Conservation (phyloP, 2,797 vertebrate species). For the Silurus lanzhouensis region DNA sequence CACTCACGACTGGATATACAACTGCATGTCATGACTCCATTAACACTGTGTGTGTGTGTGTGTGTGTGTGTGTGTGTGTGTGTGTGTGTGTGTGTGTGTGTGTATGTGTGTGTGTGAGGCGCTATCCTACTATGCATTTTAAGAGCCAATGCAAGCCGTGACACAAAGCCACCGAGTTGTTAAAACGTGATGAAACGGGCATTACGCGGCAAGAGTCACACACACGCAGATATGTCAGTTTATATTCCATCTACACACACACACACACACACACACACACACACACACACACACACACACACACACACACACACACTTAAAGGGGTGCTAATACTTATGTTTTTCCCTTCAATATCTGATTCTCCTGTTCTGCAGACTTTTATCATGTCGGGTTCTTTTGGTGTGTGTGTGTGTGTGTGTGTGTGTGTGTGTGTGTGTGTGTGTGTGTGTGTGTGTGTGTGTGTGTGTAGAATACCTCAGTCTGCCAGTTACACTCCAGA, state of each 20-base stretch:
- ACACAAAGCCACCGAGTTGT: conserved; percentile 38
- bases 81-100: conserved; percentile 42
- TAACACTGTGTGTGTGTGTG: conserved; percentile 50
- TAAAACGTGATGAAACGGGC: conserved; percentile 8
- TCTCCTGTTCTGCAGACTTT: not conserved
- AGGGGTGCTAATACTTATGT: conserved; percentile 50
- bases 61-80: conserved; percentile 10
- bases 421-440: conserved; percentile 36
- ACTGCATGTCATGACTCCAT: conserved; percentile 23
- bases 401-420: no score
- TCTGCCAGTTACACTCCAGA: conserved; percentile 61
- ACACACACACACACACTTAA: conserved; percentile 1
- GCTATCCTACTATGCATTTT: conserved; percentile 53
- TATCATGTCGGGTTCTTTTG: not conserved
- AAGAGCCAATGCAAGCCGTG: conserved; percentile 40
- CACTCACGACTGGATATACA: not conserved
- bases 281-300: conserved; percentile 13
- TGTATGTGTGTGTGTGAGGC: conserved; percentile 20
- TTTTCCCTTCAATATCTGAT: conserved; percentile 1
- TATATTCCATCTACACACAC: conserved; percentile 1
- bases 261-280: conserved; percentile 1
- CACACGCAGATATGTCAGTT: not conserved
- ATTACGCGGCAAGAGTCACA: conserved; percentile 34
- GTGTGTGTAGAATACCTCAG: conserved; percentile 70
- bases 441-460: conserved; percentile 47